Evolutionary conservation across 2,888 invertebrate genomes (phyloP).

Genomic region (Athripsodes cinereus): DNA sequence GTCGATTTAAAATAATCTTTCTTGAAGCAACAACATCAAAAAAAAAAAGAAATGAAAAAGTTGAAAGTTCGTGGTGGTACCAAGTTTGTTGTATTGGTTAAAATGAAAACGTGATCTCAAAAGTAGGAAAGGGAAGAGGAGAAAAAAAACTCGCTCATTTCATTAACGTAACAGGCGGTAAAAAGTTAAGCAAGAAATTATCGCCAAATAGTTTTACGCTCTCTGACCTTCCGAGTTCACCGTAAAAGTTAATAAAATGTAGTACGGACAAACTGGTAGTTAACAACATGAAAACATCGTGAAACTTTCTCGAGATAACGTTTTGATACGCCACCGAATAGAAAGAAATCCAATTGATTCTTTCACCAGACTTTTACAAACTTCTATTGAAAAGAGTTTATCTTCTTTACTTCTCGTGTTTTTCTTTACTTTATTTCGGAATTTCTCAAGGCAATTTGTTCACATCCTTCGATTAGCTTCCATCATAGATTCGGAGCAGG

Average conservation of each 20-base stretch:
- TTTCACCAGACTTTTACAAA: not conserved
- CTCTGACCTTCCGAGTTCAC: not conserved
- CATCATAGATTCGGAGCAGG: no score
- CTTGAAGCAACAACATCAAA: no score
- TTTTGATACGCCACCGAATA: not conserved
- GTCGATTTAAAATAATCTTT: no score
- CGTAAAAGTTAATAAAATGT: not conserved
- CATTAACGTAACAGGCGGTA: not conserved
- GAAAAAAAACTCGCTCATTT: not conserved
- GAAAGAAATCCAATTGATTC: not conserved
- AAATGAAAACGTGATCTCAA: no score
- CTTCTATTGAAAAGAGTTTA: not conserved
- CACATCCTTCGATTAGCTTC: no score
- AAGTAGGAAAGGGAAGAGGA: no score
- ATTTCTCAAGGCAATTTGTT: no score
- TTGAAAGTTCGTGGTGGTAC: no score
- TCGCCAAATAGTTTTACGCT: slow-evolving; percentile 1
- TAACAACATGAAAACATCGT: not conserved
- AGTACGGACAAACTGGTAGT: not conserved
- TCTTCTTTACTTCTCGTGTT: not conserved
- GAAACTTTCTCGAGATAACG: not conserved
- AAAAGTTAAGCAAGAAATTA: slow-evolving; percentile 1
- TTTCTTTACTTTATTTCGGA: not conserved
- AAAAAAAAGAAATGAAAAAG: no score
- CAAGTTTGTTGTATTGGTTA: no score